Evolutionary conservation across 2,888 invertebrate genomes (phyloP).

Genomic region (Tenodera sinensis): DNA sequence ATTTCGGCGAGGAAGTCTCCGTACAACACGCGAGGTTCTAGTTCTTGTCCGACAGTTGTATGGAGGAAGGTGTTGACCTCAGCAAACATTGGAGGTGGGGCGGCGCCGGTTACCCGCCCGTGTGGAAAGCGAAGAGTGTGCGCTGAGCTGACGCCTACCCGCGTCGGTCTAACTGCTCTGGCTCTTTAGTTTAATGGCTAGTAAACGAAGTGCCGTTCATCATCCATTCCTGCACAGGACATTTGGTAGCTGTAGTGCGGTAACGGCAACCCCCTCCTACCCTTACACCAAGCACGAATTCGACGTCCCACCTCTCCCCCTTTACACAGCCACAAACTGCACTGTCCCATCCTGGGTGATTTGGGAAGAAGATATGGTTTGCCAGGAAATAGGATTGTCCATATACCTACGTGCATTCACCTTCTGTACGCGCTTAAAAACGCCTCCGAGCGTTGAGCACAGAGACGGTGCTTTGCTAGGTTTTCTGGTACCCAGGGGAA

Average conservation of each 20-base stretch:
- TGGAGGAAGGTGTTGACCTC: slow-evolving; percentile 11
- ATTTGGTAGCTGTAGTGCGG: slow-evolving; percentile 17
- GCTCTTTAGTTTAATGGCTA: slow-evolving; percentile 27
- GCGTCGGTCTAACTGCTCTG: not conserved
- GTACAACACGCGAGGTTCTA: not conserved
- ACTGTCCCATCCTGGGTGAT: not conserved
- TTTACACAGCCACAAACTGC: not conserved
- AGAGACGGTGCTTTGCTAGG: not conserved
- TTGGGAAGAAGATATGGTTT: slow-evolving; percentile 22
- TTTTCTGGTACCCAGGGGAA: not conserved
- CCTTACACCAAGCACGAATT: not conserved
- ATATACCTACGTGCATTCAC: not conserved
- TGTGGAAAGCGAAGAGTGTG: not conserved
- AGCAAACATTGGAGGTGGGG: not conserved
- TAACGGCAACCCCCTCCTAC: not conserved
- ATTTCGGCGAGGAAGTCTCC: not conserved
- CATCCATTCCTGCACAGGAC: slow-evolving; percentile 28
- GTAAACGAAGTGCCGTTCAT: slow-evolving; percentile 25
- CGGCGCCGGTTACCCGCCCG: not conserved
- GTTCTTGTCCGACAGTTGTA: not conserved
- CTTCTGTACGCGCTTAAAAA: not conserved
- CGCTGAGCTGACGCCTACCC: not conserved
- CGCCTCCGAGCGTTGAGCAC: too few species aligned
- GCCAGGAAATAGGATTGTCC: not conserved
- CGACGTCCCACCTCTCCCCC: not conserved